These are phyloP conservation scores for Microtus ochrogaster DNA, from an alignment of 2,113 vertebrate species.

Conservation along the genomic window DNA sequence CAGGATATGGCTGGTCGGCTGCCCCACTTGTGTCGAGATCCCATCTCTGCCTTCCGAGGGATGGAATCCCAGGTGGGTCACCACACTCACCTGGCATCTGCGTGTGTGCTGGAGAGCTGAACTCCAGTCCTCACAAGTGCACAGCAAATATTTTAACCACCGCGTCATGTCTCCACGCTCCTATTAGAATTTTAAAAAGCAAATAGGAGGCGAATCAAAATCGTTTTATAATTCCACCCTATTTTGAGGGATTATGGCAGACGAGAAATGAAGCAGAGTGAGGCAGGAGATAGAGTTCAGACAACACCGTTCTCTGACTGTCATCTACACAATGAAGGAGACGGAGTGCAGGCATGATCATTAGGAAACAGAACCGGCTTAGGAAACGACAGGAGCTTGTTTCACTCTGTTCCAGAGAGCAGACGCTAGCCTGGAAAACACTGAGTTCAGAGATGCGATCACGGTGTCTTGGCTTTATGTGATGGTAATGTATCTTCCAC, in stretches of 20 bases:
- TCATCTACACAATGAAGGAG: no score
- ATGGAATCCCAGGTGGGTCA: background rate
- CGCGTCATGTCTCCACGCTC: no score
- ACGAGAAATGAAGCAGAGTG: background rate
- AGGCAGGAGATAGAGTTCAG: fast-evolving
- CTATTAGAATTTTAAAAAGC: background rate
- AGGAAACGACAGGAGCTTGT: no score
- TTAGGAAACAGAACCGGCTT: background rate
- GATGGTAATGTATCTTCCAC: no score
- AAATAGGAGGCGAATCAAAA: background rate
- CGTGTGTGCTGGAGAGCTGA: no score
- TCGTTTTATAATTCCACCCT: background rate
- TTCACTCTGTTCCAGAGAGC: no score
- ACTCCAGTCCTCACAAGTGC: no score
- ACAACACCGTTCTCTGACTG: background rate
- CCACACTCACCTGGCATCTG: background rate
- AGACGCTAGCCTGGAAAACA: no score
- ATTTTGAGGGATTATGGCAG: background rate
- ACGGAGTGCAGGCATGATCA: fast-evolving
- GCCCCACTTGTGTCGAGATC: no score
- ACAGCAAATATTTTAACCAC: background rate
- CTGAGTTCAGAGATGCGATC: no score
- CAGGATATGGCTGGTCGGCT: no score
- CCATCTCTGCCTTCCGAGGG: background rate
- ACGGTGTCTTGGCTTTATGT: no score